Conservation (phyloP, 2,113 vertebrate genomes). For the Nipponia nippon region DNA sequence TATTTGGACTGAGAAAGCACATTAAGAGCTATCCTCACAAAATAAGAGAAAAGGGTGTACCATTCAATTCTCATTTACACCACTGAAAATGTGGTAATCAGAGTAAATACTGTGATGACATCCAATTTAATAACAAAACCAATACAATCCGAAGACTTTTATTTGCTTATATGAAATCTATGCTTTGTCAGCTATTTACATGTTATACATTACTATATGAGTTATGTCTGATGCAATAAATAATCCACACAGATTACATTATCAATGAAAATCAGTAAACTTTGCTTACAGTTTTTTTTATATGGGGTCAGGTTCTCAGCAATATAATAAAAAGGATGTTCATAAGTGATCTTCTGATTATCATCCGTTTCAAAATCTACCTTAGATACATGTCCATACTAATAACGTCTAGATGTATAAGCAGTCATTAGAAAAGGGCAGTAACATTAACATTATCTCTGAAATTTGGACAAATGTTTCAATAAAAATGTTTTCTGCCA, state of each 20-base stretch:
- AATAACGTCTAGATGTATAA: background rate
- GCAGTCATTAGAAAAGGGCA: background rate
- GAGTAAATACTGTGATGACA: background rate
- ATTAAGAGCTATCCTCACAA: background rate
- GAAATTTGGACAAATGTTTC: background rate
- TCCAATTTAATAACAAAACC: background rate
- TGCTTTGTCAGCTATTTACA: background rate
- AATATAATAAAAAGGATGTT: background rate
- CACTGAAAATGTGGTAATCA: background rate
- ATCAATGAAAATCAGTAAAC: background rate
- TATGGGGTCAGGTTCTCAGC: background rate
- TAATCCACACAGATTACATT: background rate
- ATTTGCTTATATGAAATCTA: background rate
- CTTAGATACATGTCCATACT: background rate
- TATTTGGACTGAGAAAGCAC: background rate
- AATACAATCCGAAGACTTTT: background rate
- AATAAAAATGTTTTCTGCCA: background rate
- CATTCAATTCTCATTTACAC: background rate
- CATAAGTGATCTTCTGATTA: background rate
- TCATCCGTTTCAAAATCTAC: background rate
- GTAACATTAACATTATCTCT: background rate
- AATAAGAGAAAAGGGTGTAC: background rate
- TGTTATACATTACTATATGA: background rate
- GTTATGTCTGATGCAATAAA: background rate
- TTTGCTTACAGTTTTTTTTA: background rate